Evolutionary conservation across 2,113 vertebrate genomes (phyloP), one percentile per base, ranked within the genome.

Genomic region (Psittacula cyanocephala): DNA sequence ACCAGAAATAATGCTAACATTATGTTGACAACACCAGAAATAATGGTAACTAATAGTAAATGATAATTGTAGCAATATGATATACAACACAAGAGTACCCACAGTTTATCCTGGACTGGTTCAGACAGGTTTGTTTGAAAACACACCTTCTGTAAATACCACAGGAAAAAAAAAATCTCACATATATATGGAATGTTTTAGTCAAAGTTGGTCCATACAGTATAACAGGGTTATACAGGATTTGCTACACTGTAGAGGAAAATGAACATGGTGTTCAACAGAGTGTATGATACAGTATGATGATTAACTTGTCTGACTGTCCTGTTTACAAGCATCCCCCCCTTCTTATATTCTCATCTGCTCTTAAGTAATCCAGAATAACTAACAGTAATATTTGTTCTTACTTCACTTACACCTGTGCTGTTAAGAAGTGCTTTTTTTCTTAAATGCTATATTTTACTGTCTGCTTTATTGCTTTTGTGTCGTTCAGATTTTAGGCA

Each of bases 361-460:
- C 13, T 70, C 22, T 86, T 92, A 94, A 27, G 11, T 44, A 95
- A 96, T 7, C 46, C 33, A 63, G 64, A 60, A 57, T 88, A 97
- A 96, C 92, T 97, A 95, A 57, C 59, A 69, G 63, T 23, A 86
- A 43, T 89, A 91, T 97, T 95, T 96, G 78, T 84, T 96, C 65
- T 96, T 97, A 75, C 20, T 95, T 96, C 18, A 88, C 89, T 95
- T 95, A 91, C 28, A 96, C 46, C 33, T 91, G 15, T 3, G 67
- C 9, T 80, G 23, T 50, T 93, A 93, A 79, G 67, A 86, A 60
- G 5, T 60, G 23, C 1, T 79, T 93, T 89, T 91, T 96, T 96
- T 96, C 96, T 92, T 96, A 93, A 92, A 82, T 67, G 33, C 29
- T 62, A n/a, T 80, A 74, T 69, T 93, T 97, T 95, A 76, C 29